A percentile compares a stretch with the other conserved stretches of the same genome.
phyloP scores from a whole-genome alignment of 2,113 vertebrate species.

The Cavia aperea region DNA sequence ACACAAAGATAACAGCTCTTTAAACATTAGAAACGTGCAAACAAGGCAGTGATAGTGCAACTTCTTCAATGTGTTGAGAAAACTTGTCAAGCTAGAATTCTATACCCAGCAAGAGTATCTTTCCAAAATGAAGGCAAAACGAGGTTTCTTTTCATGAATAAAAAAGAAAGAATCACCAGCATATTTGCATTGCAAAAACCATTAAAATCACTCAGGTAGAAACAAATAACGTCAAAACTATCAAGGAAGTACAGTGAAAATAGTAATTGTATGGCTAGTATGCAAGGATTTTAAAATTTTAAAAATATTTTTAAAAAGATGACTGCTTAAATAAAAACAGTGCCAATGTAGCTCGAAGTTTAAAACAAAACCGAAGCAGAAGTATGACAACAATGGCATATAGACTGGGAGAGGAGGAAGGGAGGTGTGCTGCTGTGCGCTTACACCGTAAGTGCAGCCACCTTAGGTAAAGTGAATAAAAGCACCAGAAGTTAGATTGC shows the following conservation, averaged over 20 bases:
- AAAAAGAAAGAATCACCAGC: not conserved
- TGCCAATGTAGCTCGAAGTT: not conserved
- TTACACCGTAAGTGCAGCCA: not conserved
- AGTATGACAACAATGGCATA: not conserved
- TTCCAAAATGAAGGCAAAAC: not conserved
- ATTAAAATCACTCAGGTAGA: not conserved
- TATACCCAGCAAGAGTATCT: not conserved
- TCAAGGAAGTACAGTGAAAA: not conserved
- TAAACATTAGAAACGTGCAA: not conserved
- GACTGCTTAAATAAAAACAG: not conserved
- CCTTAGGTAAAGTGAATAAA: not conserved
- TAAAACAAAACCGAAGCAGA: not conserved
- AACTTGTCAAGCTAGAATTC: not conserved
- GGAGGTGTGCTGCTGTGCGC: not conserved
- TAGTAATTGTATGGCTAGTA: not conserved
- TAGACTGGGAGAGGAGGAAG: not conserved
- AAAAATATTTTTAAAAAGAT: not conserved
- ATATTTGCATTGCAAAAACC: not conserved
- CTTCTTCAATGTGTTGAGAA: not conserved
- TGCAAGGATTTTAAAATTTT: not conserved
- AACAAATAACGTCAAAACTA: not conserved
- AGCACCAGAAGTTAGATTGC: not conserved
- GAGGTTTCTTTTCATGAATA: not conserved
- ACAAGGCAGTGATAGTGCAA: not conserved
- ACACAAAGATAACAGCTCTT: too few species aligned